phyloP scores from a whole-genome alignment of 2,797 vertebrate species.

The Chromobotia macracanthus region DNA sequence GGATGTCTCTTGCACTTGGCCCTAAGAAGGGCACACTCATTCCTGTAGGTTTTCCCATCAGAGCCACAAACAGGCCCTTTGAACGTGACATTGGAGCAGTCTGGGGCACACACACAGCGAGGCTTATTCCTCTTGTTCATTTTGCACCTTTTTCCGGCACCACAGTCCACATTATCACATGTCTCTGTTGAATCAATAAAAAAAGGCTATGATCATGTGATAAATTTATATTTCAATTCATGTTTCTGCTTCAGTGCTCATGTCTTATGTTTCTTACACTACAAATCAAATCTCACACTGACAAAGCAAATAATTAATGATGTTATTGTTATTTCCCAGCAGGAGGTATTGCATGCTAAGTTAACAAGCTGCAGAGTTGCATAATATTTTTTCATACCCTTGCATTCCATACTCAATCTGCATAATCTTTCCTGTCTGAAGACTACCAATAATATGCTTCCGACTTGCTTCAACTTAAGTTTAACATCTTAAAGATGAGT shows the following conservation, averaged over 20 bases:
- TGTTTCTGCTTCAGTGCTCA: too few relatives aligned
- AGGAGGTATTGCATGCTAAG: not conserved
- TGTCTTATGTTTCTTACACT: too few relatives aligned
- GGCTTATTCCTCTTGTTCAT: slow-evolving; percentile 90
- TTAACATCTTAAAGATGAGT: slow-evolving; percentile 6
- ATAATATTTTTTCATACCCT: not conserved
- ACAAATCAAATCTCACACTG: not conserved
- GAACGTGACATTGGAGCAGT: slow-evolving; percentile 87
- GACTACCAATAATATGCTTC: too few relatives aligned
- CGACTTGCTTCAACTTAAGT: not conserved
- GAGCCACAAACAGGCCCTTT: slow-evolving; percentile 85
- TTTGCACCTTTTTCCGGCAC: slow-evolving; percentile 85
- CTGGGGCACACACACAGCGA: slow-evolving; percentile 87
- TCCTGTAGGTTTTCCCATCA: slow-evolving; percentile 87
- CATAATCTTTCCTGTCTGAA: slow-evolving; percentile 10
- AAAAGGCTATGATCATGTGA: not conserved
- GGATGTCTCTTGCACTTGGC: slow-evolving; percentile 87
- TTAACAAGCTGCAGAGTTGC: slow-evolving; percentile 7
- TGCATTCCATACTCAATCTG: not conserved
- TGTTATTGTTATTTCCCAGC: not conserved
- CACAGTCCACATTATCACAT: slow-evolving; percentile 88
- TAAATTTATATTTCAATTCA: not conserved
- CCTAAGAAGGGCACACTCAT: slow-evolving; percentile 85
- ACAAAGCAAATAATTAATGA: not conserved
- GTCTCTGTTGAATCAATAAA: slow-evolving; percentile 74